Conservation (phyloP, 2,113 vertebrate genomes). For the Embiotoca jacksoni region DNA sequence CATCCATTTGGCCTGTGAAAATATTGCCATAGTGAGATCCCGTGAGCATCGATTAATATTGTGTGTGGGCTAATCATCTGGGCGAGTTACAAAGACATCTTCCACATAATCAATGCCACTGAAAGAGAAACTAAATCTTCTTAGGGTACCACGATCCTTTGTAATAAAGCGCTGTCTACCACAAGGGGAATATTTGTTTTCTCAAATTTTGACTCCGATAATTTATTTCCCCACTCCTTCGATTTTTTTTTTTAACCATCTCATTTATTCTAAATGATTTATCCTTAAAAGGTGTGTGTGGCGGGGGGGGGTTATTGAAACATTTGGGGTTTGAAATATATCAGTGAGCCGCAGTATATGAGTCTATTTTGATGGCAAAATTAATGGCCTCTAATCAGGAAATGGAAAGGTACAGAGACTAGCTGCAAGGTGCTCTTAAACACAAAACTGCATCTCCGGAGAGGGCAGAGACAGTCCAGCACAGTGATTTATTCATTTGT, state of each 20-base stretch:
- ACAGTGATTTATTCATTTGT: conserved; percentile 52
- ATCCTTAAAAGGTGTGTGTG: conserved; percentile 19
- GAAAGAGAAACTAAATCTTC: conserved; percentile 71
- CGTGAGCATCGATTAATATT: conserved; percentile 66
- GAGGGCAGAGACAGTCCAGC: conserved; percentile 38
- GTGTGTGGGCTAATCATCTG: conserved; percentile 61
- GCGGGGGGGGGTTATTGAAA: conserved; percentile 46
- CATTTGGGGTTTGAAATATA: conserved; percentile 50
- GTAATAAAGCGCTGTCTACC: conserved; percentile 46
- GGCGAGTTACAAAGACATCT: conserved; percentile 73
- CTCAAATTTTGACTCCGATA: conserved; percentile 55
- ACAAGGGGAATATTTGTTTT: conserved; percentile 50
- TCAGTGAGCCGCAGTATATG: conserved; percentile 36
- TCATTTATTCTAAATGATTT: conserved; percentile 65
- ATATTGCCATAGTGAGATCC: conserved; percentile 65
- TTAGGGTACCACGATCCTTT: conserved; percentile 32
- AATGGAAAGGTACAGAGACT: conserved; percentile 49
- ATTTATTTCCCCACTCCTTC: conserved; percentile 26
- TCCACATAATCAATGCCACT: conserved; percentile 75
- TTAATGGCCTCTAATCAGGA: conserved; percentile 50
- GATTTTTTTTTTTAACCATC: conserved; percentile 55
- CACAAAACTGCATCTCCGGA: conserved; percentile 34
- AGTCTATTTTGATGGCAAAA: conserved; percentile 63
- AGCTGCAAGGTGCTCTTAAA: conserved; percentile 26
- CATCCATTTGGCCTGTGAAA: conserved; percentile 59